A percentile compares a stretch with the other conserved stretches of the same genome.
Evolutionary conservation across 1,140 invertebrate species (phyloP).

Genomic region (Gonatopus flavifemur): DNA sequence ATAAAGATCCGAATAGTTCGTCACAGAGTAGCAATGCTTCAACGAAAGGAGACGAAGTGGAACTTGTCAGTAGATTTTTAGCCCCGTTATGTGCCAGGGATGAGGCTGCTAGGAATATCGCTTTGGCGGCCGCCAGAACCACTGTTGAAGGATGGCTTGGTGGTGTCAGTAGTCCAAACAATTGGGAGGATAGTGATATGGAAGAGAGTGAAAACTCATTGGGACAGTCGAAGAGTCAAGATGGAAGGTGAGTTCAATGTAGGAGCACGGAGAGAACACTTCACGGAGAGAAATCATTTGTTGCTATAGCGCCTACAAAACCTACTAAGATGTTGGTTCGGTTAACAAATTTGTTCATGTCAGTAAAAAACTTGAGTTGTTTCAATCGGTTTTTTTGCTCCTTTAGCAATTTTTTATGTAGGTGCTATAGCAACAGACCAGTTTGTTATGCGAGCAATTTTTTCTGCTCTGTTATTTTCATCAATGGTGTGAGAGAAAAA

Average conservation of each 20-base stretch:
- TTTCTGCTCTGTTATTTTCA: no score
- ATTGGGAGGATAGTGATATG: conserved; percentile 40
- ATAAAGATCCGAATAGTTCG: conserved; percentile 41
- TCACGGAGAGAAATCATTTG: no score
- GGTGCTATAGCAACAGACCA: no score
- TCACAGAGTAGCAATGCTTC: conserved; percentile 33
- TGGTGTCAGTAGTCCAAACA: conserved; percentile 57
- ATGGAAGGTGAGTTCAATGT: conserved; percentile 39
- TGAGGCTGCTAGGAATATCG: conserved; percentile 58
- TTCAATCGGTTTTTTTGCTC: no score
- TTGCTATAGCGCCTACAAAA: not conserved
- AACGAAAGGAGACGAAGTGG: conserved; percentile 53
- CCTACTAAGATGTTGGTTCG: no score
- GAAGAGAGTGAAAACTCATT: conserved; percentile 27
- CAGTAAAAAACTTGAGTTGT: no score
- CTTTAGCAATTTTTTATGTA: no score
- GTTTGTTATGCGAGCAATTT: no score
- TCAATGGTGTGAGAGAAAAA: no score
- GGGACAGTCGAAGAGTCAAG: conserved; percentile 37
- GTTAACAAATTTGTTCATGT: no score
- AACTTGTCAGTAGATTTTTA: conserved; percentile 59
- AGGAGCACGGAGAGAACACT: no score
- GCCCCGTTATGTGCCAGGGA: conserved; percentile 59
- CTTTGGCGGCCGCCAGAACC: conserved; percentile 59
- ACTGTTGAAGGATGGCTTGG: conserved; percentile 63